A percentile compares a stretch with the other conserved stretches of the same genome.
Conservation (phyloP, 2,797 vertebrate species). For the Monodelphis domestica region DNA sequence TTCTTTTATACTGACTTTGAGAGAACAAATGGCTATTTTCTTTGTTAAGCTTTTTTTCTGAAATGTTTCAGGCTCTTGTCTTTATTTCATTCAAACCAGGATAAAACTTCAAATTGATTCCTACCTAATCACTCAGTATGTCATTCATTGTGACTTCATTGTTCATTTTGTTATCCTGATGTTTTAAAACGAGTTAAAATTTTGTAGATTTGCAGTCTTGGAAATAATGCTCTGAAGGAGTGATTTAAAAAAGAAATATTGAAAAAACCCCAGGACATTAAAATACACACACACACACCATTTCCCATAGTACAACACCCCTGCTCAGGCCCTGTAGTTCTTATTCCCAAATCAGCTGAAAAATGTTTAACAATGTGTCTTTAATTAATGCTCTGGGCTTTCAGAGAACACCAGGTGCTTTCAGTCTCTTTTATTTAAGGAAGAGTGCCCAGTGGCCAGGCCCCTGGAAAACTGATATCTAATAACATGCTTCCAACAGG, state of each 20-base stretch:
- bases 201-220: slow-evolving; percentile 29
- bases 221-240: slow-evolving; percentile 37
- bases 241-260: slow-evolving; percentile 31
- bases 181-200: slow-evolving; percentile 55
- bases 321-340: slow-evolving; percentile 38
- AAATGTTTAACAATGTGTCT: slow-evolving; percentile 38
- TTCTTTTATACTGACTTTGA: slow-evolving; percentile 17
- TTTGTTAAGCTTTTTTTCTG: slow-evolving; percentile 61
- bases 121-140: slow-evolving; percentile 1
- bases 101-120: slow-evolving; percentile 52
- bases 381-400: slow-evolving; percentile 43
- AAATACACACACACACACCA: slow-evolving; percentile 43
- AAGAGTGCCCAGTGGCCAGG: background rate
- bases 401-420: background rate
- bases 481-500: slow-evolving; percentile 52
- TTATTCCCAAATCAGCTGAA: slow-evolving; percentile 48
- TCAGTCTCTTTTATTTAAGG: slow-evolving; percentile 24
- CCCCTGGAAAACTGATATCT: slow-evolving; percentile 59
- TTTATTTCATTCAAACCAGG: slow-evolving; percentile 38
- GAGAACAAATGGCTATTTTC: slow-evolving; percentile 43
- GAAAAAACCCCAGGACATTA: slow-evolving; percentile 61
- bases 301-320: slow-evolving; percentile 39
- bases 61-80: slow-evolving; percentile 35
- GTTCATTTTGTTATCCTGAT: slow-evolving; percentile 36
- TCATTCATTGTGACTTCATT: slow-evolving; percentile 34